Evolutionary conservation across 2,113 vertebrate species (phyloP), one percentile per base, ranked within the genome.

Genomic region (Notarius lentiginosus): DNA sequence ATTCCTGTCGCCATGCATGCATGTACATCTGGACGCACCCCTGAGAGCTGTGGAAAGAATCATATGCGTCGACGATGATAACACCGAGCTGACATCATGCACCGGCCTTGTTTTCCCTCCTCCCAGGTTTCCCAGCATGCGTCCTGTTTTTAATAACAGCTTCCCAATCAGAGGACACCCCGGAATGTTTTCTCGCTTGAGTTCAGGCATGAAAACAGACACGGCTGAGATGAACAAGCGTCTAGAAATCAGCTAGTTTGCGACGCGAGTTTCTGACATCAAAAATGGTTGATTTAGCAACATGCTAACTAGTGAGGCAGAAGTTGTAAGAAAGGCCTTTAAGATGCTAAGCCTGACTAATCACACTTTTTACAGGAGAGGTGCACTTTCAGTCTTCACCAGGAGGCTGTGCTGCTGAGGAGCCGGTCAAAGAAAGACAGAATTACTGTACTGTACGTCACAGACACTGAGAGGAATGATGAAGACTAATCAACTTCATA

Each of bases 111-210:
- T 66, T 34, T 34, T 18, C 53, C n/a, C n/a, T 8, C 41, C 73
- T n/a, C 61, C 84, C 51, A 58, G 76, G 30, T 68, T 80, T 86
- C 85, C 85, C 85, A 81, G 77, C 51, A 86, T 70, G 85, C 85
- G 41, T n/a, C 41, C 18, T 70, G 85, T 70, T 72, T 81, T 70
- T 47, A 81, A 70, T 47, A 80, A 58, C 65, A 80, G 63, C 27
- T 34, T 22, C 24, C 11, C 11, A 12, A 61, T 47, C 5, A 56
- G 65, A 66, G 51, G 41, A 34, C 53, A 51, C 51, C n/a, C 27
- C 51, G 20, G 30, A 30, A 58, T 11, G 84, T 51, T 73, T 73
- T 55, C 24, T 49, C 7, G 18, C 15, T 34, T 41, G 20, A 15
- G 18, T 15, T 51, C 41, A 61, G 34, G 4, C 51, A 18, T 79